Conservation (phyloP, 2,888 invertebrate genomes). For the Meliscaeva auricollis region DNA sequence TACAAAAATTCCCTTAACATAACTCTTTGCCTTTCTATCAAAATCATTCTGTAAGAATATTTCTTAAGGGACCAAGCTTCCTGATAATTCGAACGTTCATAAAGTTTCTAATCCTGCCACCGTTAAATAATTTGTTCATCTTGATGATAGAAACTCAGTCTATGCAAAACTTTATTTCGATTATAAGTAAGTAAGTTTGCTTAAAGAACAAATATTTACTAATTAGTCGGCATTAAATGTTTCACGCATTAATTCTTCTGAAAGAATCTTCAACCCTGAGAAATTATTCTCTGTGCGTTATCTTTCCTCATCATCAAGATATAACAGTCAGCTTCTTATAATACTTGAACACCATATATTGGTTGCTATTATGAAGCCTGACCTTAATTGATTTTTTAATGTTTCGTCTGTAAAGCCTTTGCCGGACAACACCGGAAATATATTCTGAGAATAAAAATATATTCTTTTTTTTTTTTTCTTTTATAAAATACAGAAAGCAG, state of each 20-base stretch:
- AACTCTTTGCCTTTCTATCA: no score
- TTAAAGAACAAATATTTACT: not conserved
- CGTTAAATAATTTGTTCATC: no score
- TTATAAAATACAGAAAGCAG: constrained; percentile 15
- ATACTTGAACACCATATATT: constrained; percentile 2
- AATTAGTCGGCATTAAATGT: not conserved
- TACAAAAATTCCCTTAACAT: no score
- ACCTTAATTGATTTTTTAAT: constrained; percentile 52
- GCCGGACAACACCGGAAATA: constrained; percentile 49
- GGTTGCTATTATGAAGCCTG: not conserved
- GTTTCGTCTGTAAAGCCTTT: constrained; percentile 43
- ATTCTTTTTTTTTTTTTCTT: constrained; percentile 21
- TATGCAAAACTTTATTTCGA: no score
- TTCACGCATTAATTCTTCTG: not conserved
- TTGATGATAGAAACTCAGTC: no score
- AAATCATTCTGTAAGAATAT: no score
- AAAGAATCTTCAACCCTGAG: not conserved
- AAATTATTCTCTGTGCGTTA: not conserved
- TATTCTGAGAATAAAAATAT: constrained; percentile 11
- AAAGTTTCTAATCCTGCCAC: no score
- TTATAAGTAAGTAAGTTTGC: no score
- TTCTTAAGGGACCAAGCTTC: no score
- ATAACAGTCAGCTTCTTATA: constrained; percentile 15
- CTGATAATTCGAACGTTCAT: no score
- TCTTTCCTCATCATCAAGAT: constrained; percentile 24